Percentiles rank a stretch among this genome's conserved stretches.
phyloP scores from a whole-genome alignment of 2,113 vertebrate species.

The Sarotherodon lohbergeri region DNA sequence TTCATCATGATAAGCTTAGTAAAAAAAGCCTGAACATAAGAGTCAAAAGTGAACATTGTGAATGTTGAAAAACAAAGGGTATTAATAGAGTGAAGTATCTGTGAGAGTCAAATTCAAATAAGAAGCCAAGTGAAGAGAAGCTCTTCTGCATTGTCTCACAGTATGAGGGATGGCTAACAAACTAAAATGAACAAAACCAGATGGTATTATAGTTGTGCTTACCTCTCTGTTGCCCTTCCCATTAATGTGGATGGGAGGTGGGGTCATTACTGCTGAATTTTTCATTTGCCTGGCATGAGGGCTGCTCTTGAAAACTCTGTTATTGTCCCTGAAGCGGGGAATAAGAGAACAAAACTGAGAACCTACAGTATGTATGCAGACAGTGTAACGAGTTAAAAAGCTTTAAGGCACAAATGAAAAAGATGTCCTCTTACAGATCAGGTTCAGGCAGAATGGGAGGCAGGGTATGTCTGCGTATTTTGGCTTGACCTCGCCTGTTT shows the following conservation, averaged over 20 bases:
- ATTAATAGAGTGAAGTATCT: not conserved
- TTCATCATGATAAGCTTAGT: not conserved
- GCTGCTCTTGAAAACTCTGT: slow-evolving; percentile 75
- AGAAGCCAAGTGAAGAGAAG: not conserved
- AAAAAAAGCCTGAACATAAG: not conserved
- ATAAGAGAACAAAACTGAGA: not conserved
- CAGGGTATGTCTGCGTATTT: slow-evolving; percentile 62
- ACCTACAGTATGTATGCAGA: not conserved
- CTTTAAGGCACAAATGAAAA: not conserved
- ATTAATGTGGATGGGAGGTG: slow-evolving; percentile 77
- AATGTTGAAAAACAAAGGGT: not conserved
- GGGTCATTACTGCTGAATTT: slow-evolving; percentile 72
- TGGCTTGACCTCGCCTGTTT: slow-evolving; percentile 45
- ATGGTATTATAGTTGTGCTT: not conserved
- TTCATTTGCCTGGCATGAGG: slow-evolving; percentile 71
- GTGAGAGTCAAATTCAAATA: not conserved
- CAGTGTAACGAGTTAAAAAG: not conserved
- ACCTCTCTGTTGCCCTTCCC: slow-evolving; percentile 78
- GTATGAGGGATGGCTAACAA: not conserved
- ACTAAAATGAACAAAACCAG: not conserved
- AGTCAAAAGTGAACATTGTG: not conserved
- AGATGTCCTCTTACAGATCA: slow-evolving; percentile 71
- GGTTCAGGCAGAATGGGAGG: slow-evolving; percentile 74
- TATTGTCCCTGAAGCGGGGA: slow-evolving; percentile 60
- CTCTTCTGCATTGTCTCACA: not conserved